phyloP scores from a whole-genome alignment of 2,888 invertebrate species.

The Amphipoea oculea region DNA sequence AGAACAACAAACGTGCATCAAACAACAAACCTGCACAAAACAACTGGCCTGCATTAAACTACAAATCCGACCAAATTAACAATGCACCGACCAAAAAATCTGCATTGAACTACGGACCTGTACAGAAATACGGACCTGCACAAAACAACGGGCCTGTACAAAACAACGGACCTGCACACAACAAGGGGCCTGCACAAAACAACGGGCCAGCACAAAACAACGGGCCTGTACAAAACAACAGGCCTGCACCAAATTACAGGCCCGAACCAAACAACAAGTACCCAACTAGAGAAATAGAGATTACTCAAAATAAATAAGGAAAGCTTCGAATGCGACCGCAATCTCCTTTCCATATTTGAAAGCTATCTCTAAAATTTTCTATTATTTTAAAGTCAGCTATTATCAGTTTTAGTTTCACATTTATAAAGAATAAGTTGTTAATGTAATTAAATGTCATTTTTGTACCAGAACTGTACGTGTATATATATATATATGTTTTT shows the following conservation, averaged over 20 bases:
- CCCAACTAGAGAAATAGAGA: background rate
- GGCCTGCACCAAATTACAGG: background rate
- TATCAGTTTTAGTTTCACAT: background rate
- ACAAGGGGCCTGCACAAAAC: background rate
- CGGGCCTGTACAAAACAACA: background rate
- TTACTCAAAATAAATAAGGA: background rate
- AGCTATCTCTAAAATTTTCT: background rate
- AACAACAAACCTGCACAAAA: background rate
- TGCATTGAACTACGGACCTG: background rate
- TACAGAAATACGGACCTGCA: background rate
- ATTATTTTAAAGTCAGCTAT: background rate
- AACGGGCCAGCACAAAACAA: too few species aligned
- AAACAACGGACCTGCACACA: background rate
- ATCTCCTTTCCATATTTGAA: conserved; percentile 10
- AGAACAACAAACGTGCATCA: background rate
- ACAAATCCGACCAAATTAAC: background rate
- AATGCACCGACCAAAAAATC: background rate
- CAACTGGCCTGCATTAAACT: background rate
- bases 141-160: background rate
- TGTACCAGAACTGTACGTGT: background rate
- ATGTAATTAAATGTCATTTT: conserved; percentile 21
- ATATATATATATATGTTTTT: background rate
- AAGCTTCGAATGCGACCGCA: conserved; percentile 10
- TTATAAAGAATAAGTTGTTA: background rate
- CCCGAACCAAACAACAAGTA: background rate